These are phyloP conservation scores for Myotis brandtii DNA, from an alignment of 2,113 vertebrate species.

Conservation along the genomic window DNA sequence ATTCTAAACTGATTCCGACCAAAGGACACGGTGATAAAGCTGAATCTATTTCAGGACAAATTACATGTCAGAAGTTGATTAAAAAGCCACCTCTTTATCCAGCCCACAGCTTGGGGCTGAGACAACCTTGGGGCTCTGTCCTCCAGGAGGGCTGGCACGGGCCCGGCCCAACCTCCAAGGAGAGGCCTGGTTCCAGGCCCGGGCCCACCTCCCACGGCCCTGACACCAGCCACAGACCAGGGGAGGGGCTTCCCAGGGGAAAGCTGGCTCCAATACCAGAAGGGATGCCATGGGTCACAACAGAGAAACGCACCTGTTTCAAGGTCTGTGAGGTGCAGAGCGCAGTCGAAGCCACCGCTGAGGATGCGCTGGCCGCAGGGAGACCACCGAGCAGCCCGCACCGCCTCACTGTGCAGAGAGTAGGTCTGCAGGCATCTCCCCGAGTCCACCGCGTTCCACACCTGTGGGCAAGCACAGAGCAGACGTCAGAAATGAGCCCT, in stretches of 20 bases:
- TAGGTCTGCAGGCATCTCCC: conserved; percentile 92
- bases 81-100: conserved; percentile 67
- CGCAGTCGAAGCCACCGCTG: conserved; percentile 95
- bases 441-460: conserved; percentile 94
- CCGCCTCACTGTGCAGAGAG: conserved; percentile 89
- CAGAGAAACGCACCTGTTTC: conserved; percentile 90
- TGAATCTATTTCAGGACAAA: conserved; percentile 57
- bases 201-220: not conserved
- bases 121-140: conserved; percentile 46
- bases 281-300: rapidly evolving
- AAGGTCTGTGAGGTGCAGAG: conserved; percentile 91
- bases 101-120: not conserved
- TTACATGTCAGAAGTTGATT: conserved; percentile 66
- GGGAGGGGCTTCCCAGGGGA: rapidly evolving
- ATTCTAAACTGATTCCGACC: conserved; percentile 45
- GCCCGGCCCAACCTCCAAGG: not conserved
- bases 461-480: conserved; percentile 83
- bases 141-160: not conserved
- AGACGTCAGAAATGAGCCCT: rapidly evolving
- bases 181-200: not conserved
- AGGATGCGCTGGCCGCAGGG: conserved; percentile 92
- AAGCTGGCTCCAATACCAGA: not conserved
- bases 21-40: conserved; percentile 55
- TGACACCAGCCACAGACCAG: rapidly evolving
- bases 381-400: conserved; percentile 93